Evolutionary conservation across 2,888 invertebrate species (phyloP).

Genomic region (Liopterus haemorrhoidalis): DNA sequence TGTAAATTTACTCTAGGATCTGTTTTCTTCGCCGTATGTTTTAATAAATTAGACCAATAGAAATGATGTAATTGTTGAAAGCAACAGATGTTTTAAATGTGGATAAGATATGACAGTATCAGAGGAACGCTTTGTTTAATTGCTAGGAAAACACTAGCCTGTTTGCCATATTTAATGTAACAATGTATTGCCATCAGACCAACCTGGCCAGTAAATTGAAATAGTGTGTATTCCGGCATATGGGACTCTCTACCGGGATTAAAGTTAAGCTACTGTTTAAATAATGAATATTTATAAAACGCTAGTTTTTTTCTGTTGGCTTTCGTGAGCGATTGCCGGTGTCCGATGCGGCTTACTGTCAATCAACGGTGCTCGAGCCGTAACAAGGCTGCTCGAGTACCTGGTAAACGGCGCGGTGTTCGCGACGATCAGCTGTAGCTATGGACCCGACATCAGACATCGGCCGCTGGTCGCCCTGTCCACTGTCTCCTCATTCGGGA

Average conservation of each 20-base stretch:
- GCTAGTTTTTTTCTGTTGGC: constrained; percentile 17
- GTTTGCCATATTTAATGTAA: constrained; percentile 38
- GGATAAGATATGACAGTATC: constrained; percentile 41
- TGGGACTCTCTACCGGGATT: constrained; percentile 35
- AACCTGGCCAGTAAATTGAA: constrained; percentile 36
- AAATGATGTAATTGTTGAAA: constrained; percentile 27
- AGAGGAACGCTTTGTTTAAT: constrained; percentile 39
- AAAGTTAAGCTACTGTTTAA: constrained; percentile 36
- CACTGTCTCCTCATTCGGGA: constrained; percentile 10
- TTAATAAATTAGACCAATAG: constrained; percentile 12
- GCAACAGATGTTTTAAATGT: constrained; percentile 39
- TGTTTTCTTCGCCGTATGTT: constrained; percentile 5
- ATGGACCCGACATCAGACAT: not conserved
- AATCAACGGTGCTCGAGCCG: constrained; percentile 12
- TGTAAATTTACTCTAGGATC: constrained; percentile 23
- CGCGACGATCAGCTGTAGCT: not conserved
- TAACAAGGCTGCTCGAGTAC: not conserved
- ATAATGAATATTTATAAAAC: constrained; percentile 40
- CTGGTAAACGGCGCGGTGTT: not conserved
- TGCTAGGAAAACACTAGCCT: constrained; percentile 40
- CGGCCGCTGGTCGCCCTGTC: constrained; percentile 2
- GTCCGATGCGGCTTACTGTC: constrained; percentile 29
- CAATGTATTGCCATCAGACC: constrained; percentile 36
- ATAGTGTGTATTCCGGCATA: constrained; percentile 37
- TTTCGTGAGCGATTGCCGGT: constrained; percentile 27